Base-by-base conservation (phyloP, 2,888 invertebrate genomes). In the Drosophila prostipennis region DNA sequence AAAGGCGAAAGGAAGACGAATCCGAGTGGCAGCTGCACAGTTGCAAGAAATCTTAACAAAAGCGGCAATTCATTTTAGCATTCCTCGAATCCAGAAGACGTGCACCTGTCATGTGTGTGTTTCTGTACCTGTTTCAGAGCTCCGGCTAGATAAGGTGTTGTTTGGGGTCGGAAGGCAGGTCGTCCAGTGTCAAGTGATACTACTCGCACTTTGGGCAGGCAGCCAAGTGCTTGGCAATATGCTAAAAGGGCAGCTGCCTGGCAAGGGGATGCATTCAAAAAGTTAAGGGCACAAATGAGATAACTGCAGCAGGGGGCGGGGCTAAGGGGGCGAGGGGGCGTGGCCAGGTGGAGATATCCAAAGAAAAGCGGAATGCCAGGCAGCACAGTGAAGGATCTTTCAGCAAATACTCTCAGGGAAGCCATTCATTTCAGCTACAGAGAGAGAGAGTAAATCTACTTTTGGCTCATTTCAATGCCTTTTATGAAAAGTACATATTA, bases 61-160 rank as follows among this genome's bases (percentile, higher is more conserved):
- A 79, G 79, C 81, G 80, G 78, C 87, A 77, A 89, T 89, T 89
- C 89, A 86, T 84, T 89, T 87, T 78, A 82, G 65, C 76, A 86
- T 83, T 79, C 75, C 77, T 75, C 63, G 77, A 73, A 76, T 80
- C 67, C 72, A 67, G 69, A 63, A 74, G 85, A 82, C 87, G 84
- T 87, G 84, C 82, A 80, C 82, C 79, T 87, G 79, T 87, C 81
- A 80, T 70, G 51, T 71, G 75, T 85, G 82, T 77, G 75, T 45
- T 45, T 54, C 19, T 4, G 32, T 49, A 19, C 49, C 19, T 4
- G 32, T 49, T 26, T 29, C 29, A 7, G 29, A 7, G 29, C 29
- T 1, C 29, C 5, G 29, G 40, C n/a, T 5, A 11, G 58, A 32
- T 16, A 29, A 37, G 26, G 68, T 51, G 68, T 46, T 60, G 46